Percentiles rank a stretch among this genome's conserved stretches.
Conservation (phyloP, 2,888 invertebrate genomes). For the Cephus pygmeus region DNA sequence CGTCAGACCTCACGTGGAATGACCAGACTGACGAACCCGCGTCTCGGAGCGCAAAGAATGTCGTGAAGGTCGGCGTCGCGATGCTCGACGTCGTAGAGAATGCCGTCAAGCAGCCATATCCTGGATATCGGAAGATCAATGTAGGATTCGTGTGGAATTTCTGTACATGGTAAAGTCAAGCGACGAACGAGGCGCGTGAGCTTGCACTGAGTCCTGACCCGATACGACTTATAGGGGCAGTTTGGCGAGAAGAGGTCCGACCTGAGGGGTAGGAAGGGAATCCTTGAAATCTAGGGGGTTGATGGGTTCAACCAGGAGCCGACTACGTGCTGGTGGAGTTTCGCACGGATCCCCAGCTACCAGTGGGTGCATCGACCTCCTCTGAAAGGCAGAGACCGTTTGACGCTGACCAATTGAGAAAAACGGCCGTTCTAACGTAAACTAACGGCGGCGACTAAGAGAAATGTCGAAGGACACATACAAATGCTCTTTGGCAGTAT, state of each 20-base stretch:
- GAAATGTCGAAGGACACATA: conserved; percentile 29
- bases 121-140: background rate
- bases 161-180: no score
- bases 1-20: background rate
- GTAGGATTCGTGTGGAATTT: background rate
- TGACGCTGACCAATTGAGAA: conserved; percentile 51
- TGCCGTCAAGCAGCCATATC: background rate
- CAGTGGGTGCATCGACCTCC: background rate
- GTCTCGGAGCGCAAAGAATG: background rate
- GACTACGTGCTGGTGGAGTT: no score
- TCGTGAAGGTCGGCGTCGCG: background rate
- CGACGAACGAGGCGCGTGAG: no score
- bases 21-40: background rate
- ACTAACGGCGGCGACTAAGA: conserved; percentile 38
- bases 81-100: background rate
- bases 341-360: no score
- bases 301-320: no score
- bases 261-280: no score
- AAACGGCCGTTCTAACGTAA: conserved; percentile 44
- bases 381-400: conserved; percentile 12
- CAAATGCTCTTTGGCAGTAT: conserved; percentile 12
- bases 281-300: no score
- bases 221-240: no score
- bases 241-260: no score
- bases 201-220: no score